A percentile compares a stretch with the other conserved stretches of the same genome.
Conservation (phyloP, 2,113 vertebrate species). For the Heliornis fulica region DNA sequence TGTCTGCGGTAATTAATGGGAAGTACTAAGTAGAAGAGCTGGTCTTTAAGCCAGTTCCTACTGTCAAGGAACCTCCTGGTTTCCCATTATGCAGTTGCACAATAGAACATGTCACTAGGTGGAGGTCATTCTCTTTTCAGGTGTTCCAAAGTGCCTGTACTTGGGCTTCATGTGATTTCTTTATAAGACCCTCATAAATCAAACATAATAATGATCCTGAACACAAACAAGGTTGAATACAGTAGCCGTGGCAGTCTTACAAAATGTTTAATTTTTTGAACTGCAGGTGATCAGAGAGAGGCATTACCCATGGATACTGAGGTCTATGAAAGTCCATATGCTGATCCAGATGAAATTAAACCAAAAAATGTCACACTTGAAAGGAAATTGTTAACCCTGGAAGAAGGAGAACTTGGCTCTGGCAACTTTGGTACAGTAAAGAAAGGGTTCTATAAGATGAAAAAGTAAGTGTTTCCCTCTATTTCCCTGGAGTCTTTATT, state of each 20-base stretch:
- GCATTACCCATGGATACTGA: conserved; percentile 93
- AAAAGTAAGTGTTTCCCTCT: conserved; percentile 78
- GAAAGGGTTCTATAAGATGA: conserved; percentile 91
- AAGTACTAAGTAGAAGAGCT: not conserved
- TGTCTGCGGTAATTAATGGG: not conserved
- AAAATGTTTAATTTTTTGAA: not conserved
- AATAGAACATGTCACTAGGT: not conserved
- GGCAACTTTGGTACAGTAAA: conserved; percentile 97
- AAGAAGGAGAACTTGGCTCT: conserved; percentile 92
- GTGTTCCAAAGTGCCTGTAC: not conserved
- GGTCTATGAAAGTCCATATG: conserved; percentile 95
- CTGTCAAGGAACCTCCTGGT: not conserved
- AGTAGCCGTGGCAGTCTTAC: not conserved
- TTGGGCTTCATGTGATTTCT: not conserved
- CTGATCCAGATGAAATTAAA: conserved; percentile 92
- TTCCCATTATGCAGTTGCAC: not conserved
- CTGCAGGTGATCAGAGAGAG: conserved; percentile 69
- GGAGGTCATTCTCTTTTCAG: not conserved
- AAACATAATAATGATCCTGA: not conserved
- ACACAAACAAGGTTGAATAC: not conserved
- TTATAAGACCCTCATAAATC: not conserved
- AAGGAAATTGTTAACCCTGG: conserved; percentile 80
- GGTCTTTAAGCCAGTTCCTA: not conserved
- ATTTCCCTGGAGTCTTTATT: not conserved
- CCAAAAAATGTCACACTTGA: conserved; percentile 85